A percentile compares a stretch with the other conserved stretches of the same genome.
These are phyloP conservation scores for Apodemus speciosus DNA, from an alignment of 2,113 vertebrate species.

Conservation along the genomic window DNA sequence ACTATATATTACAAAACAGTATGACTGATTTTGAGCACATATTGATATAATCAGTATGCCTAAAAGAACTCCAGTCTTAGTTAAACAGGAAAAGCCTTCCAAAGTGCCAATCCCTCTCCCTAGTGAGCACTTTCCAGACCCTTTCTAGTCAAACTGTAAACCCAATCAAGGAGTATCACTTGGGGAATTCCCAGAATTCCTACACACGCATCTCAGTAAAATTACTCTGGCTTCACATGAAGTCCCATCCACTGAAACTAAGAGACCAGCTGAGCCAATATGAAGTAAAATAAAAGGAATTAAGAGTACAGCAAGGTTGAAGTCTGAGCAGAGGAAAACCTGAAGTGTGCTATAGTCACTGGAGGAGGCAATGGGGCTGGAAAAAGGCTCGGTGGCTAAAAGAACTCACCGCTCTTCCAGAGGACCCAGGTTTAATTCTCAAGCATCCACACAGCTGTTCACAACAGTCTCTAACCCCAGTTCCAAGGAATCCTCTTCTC, in stretches of 20 bases:
- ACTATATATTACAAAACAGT: neutral
- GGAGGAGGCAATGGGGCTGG: neutral
- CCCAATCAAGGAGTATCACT: neutral
- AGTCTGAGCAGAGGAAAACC: neutral
- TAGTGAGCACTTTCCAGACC: neutral
- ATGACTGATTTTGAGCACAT: neutral
- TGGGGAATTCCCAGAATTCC: neutral
- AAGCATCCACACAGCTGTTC: neutral
- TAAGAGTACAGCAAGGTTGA: neutral
- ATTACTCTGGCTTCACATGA: slow-evolving; percentile 12
- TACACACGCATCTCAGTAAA: neutral
- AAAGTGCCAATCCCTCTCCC: neutral
- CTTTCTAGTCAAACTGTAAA: neutral
- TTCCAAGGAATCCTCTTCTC: neutral
- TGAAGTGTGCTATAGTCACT: neutral
- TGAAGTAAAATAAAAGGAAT: neutral
- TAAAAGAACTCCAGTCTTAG: neutral
- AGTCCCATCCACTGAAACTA: neutral
- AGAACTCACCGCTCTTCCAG: neutral
- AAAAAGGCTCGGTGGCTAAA: neutral
- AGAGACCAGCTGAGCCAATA: neutral
- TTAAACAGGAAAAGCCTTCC: neutral
- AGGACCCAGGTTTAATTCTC: neutral
- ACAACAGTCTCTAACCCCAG: neutral
- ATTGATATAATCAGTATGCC: neutral